Conservation (phyloP, 2,888 invertebrate genomes). For the Perdita meconis region DNA sequence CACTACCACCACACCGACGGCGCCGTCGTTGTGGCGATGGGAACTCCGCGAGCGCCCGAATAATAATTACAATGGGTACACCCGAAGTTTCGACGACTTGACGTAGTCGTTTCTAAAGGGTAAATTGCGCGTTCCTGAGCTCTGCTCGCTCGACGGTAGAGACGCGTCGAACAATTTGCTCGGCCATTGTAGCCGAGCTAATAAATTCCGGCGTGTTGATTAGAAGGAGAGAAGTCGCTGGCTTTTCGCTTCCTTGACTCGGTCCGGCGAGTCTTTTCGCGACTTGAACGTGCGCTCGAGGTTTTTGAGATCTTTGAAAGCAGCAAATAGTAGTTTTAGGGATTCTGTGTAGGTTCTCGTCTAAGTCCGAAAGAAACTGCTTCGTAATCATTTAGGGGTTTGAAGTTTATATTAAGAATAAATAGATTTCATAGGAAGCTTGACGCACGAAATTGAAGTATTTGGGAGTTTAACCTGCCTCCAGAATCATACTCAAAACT, state of each 20-base stretch:
- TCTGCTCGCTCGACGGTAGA: not conserved
- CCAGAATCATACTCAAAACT: too few species aligned
- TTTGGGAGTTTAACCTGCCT: too few species aligned
- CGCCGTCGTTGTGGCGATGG: not conserved
- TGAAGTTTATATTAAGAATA: too few species aligned
- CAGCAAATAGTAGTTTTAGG: not conserved
- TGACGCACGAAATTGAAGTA: too few species aligned
- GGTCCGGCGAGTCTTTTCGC: not conserved
- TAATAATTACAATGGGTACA: slow-evolving; percentile 43
- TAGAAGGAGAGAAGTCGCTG: slow-evolving; percentile 6
- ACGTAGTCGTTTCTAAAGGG: slow-evolving; percentile 16
- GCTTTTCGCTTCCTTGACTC: not conserved
- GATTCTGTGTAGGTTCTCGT: too few species aligned
- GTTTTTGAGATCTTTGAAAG: not conserved
- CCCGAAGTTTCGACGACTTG: slow-evolving; percentile 5
- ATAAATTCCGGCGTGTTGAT: slow-evolving; percentile 52
- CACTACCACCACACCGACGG: slow-evolving; percentile 1
- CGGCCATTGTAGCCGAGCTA: slow-evolving; percentile 33
- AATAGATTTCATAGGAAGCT: too few species aligned
- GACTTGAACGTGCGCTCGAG: not conserved
- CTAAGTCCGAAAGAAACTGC: too few species aligned
- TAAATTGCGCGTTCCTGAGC: slow-evolving; percentile 44
- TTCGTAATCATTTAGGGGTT: too few species aligned
- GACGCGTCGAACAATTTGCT: slow-evolving; percentile 35
- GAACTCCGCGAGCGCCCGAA: not conserved